A percentile compares a stretch with the other conserved stretches of the same genome.
Conservation (phyloP, 2,113 vertebrate genomes). For the Ceyx margarethae region DNA sequence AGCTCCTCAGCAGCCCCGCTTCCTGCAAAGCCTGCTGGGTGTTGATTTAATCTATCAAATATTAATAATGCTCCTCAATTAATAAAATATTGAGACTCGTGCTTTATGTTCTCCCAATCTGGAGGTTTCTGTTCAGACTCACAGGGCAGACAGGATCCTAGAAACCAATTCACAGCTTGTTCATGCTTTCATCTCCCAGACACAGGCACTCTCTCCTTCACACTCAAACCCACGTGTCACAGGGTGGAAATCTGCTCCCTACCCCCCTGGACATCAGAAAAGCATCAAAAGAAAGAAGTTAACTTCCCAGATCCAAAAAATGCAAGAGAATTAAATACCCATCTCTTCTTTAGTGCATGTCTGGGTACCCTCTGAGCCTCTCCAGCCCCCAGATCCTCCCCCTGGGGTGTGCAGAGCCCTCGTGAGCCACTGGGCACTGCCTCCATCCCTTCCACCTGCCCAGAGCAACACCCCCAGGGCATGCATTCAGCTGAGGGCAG, state of each 20-base stretch:
- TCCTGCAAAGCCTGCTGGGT: background rate
- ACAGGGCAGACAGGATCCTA: background rate
- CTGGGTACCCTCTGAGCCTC: background rate
- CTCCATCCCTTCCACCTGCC: background rate
- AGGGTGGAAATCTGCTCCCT: background rate
- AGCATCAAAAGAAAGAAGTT: background rate
- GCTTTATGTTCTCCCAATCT: background rate
- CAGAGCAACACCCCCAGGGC: background rate
- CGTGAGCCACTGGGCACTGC: background rate
- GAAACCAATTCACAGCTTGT: background rate
- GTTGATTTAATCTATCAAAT: conserved; percentile 39
- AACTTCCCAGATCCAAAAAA: background rate
- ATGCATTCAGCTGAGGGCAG: background rate
- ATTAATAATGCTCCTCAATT: conserved; percentile 27
- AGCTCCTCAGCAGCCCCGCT: background rate
- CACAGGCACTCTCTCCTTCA: background rate
- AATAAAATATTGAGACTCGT: background rate
- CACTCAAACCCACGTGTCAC: background rate
- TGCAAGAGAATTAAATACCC: background rate
- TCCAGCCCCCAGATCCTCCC: background rate
- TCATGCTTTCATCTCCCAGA: background rate
- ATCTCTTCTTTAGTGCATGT: background rate
- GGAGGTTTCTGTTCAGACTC: background rate
- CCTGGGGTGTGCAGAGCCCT: background rate
- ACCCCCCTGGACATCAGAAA: background rate